Percentiles rank a stretch among this genome's conserved stretches.
These are phyloP conservation scores for Punctoribates punctum DNA, from an alignment of 2,888 invertebrate genomes.

Conservation along the genomic window DNA sequence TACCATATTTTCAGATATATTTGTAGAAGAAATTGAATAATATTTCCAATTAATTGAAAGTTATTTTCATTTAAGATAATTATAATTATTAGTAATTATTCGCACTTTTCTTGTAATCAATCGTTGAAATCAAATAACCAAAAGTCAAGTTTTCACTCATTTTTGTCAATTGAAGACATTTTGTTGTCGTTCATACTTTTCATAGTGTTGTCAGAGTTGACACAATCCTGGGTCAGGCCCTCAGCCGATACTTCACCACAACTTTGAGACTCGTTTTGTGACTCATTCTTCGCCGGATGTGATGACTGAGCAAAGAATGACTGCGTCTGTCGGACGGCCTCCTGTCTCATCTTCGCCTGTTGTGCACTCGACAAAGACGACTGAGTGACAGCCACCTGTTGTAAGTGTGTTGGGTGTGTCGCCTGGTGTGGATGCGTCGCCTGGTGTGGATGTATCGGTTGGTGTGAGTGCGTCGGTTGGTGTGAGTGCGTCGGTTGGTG, in stretches of 20 bases:
- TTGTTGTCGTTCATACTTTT: neutral
- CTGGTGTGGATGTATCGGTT: neutral
- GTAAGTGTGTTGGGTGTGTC: neutral
- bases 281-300: neutral
- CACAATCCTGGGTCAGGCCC: neutral
- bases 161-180: constrained; percentile 14
- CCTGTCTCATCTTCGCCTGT: constrained; percentile 49
- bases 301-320: constrained; percentile 48
- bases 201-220: neutral
- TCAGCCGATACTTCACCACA: constrained; percentile 9
- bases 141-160: neutral
- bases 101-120: neutral
- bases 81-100: neutral
- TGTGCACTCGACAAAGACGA: constrained; percentile 48
- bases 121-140: neutral
- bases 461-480: neutral
- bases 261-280: constrained; percentile 21
- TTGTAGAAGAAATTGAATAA: neutral
- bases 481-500: constrained; percentile 7
- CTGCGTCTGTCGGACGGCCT: constrained; percentile 49
- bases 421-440: neutral
- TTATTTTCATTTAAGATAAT: neutral
- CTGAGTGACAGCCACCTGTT: neutral
- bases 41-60: neutral
- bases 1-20: neutral